A percentile compares a stretch with the other conserved stretches of the same genome.
Conservation (phyloP, 2,797 vertebrate species). For the Gymnoscopelus microlampas region DNA sequence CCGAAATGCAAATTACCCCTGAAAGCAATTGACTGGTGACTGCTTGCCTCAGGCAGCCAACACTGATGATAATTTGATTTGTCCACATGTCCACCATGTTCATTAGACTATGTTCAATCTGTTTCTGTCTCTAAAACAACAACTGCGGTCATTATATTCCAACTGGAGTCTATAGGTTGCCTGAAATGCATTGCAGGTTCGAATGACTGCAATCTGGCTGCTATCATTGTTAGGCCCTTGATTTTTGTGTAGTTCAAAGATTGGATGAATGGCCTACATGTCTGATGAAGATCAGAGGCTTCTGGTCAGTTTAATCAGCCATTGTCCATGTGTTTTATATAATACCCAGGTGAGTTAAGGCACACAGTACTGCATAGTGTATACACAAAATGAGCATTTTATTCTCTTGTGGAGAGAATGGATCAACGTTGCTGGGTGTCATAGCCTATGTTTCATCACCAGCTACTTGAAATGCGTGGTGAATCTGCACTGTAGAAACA, state of each 20-base stretch:
- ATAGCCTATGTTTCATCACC: background rate
- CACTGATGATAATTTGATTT: conserved; percentile 83
- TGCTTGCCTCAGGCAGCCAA: conserved; percentile 82
- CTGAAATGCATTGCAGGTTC: background rate
- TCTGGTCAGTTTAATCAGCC: conserved; percentile 73
- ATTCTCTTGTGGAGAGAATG: background rate
- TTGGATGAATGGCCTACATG: conserved; percentile 67
- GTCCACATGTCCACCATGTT: conserved; percentile 77
- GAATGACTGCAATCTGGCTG: conserved; percentile 48
- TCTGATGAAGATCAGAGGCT: conserved; percentile 65
- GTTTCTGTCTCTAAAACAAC: conserved; percentile 38
- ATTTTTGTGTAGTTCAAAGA: conserved; percentile 47
- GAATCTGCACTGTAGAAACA: background rate
- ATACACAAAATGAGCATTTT: conserved; percentile 32
- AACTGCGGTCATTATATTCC: conserved; percentile 27
- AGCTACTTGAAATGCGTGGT: background rate
- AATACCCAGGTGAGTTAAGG: conserved; percentile 34
- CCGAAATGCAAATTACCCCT: conserved; percentile 79
- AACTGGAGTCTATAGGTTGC: conserved; percentile 34
- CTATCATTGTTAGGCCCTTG: conserved; percentile 2
- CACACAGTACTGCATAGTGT: background rate
- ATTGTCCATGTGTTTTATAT: conserved; percentile 40
- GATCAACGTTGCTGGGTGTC: too few species aligned
- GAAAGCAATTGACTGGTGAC: conserved; percentile 85
- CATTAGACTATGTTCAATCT: conserved; percentile 63